A percentile compares a stretch with the other conserved stretches of the same genome.
Conservation (phyloP, 2,113 vertebrate species). For the Erythrocercus mccallii region DNA sequence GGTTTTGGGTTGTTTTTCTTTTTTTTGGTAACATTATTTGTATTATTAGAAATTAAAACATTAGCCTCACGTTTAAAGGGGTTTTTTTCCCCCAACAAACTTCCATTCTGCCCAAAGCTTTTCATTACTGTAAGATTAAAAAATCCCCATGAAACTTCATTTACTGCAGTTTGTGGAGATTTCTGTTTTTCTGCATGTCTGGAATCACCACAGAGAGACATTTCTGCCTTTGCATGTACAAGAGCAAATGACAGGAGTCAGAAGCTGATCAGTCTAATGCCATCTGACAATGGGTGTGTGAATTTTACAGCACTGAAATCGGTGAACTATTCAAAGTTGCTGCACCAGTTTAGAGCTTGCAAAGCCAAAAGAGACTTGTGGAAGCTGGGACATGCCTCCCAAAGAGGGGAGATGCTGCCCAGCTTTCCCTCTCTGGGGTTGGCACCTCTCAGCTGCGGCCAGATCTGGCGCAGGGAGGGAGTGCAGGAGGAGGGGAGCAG, state of each 20-base stretch:
- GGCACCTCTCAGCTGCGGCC: rapidly evolving
- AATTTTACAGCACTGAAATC: background rate
- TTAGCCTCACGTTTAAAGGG: background rate
- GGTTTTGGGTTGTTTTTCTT: background rate
- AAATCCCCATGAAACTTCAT: background rate
- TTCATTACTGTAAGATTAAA: background rate
- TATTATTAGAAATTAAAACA: background rate
- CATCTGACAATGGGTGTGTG: background rate
- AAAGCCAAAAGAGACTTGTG: background rate
- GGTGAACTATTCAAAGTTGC: background rate
- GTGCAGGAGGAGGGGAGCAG: background rate
- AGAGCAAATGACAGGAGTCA: background rate
- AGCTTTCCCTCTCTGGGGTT: background rate
- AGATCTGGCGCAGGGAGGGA: background rate
- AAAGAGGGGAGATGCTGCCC: background rate
- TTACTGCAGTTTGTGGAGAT: background rate
- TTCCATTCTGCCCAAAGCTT: background rate
- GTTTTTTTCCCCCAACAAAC: background rate
- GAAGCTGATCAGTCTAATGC: background rate
- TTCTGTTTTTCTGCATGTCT: background rate
- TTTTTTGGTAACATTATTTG: background rate
- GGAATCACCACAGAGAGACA: background rate
- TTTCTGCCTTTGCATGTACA: background rate
- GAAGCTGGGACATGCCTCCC: background rate
- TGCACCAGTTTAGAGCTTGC: background rate